Evolutionary conservation across 2,888 invertebrate genomes (phyloP).

Genomic region (Pandemis cinnamomeana): DNA sequence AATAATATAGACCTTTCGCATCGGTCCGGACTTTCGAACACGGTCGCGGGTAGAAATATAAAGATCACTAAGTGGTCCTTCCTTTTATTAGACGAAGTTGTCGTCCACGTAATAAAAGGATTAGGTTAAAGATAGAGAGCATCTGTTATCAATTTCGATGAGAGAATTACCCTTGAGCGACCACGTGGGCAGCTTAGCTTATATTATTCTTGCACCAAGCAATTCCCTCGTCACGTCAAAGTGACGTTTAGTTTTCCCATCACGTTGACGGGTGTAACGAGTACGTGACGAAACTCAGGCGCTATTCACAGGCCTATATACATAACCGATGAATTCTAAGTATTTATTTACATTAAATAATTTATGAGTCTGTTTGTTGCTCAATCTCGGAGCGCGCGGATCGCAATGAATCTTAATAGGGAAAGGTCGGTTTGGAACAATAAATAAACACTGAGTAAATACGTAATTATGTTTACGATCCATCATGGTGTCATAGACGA

Average conservation of each 20-base stretch:
- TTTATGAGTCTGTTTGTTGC: slow-evolving; percentile 25
- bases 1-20: slow-evolving; percentile 18
- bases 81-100: neutral
- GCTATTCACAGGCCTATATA: slow-evolving; percentile 29
- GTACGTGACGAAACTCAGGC: slow-evolving; percentile 42
- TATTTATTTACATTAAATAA: slow-evolving; percentile 30
- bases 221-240: slow-evolving; percentile 42
- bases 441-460: slow-evolving; percentile 17
- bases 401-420: slow-evolving; percentile 27
- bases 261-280: slow-evolving; percentile 44
- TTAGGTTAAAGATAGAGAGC: slow-evolving; percentile 13
- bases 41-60: slow-evolving; percentile 18
- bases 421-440: neutral
- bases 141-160: slow-evolving; percentile 23
- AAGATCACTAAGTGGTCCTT: neutral
- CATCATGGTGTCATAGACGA: neutral
- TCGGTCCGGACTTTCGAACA: slow-evolving; percentile 8
- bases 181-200: slow-evolving; percentile 39
- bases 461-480: slow-evolving; percentile 9
- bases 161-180: slow-evolving; percentile 30
- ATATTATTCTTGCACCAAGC: slow-evolving; percentile 41
- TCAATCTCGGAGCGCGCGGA: slow-evolving; percentile 18
- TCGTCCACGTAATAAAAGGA: slow-evolving; percentile 4
- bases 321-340: slow-evolving; percentile 26
- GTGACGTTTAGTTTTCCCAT: slow-evolving; percentile 42